A percentile compares a stretch with the other conserved stretches of the same genome.
phyloP scores from a whole-genome alignment of 1,140 invertebrate species.

The Zaprionus inermis region DNA sequence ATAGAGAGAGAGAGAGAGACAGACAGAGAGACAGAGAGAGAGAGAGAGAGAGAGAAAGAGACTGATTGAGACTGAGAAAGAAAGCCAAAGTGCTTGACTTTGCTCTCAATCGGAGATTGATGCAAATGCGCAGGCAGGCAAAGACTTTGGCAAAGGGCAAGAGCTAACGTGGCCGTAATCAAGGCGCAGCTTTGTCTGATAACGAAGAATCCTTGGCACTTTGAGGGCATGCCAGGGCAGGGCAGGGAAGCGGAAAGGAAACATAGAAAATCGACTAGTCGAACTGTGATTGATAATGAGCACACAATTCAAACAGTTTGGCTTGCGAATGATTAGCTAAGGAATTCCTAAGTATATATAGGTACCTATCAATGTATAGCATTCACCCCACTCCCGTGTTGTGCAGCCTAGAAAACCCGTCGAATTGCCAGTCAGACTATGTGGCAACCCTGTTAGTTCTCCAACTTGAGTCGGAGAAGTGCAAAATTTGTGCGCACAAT shows the following conservation, averaged over 20 bases:
- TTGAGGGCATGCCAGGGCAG: too few relatives aligned
- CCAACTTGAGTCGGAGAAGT: not conserved
- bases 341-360: too few relatives aligned
- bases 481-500: constrained; percentile 21
- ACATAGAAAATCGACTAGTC: not conserved
- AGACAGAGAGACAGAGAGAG: not conserved
- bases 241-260: not conserved
- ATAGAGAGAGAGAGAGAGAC: not conserved
- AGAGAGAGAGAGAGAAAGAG: not conserved
- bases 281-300: too few relatives aligned
- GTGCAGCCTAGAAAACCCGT: too few relatives aligned
- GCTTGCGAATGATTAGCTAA: too few relatives aligned
- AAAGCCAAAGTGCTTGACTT: not conserved
- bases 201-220: constrained; percentile 9
- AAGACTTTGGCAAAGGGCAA: not conserved
- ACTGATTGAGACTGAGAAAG: not conserved
- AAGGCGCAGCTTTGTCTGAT: not conserved
- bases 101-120: not conserved
- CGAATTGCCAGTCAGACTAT: not conserved
- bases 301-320: too few relatives aligned
- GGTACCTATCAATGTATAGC: too few relatives aligned
- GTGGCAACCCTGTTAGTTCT: not conserved
- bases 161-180: not conserved
- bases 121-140: constrained; percentile 5
- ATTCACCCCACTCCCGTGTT: too few relatives aligned